Percentiles rank a stretch among this genome's conserved stretches.
Conservation (phyloP, 2,888 invertebrate genomes). For the Erpobdella octoculata region DNA sequence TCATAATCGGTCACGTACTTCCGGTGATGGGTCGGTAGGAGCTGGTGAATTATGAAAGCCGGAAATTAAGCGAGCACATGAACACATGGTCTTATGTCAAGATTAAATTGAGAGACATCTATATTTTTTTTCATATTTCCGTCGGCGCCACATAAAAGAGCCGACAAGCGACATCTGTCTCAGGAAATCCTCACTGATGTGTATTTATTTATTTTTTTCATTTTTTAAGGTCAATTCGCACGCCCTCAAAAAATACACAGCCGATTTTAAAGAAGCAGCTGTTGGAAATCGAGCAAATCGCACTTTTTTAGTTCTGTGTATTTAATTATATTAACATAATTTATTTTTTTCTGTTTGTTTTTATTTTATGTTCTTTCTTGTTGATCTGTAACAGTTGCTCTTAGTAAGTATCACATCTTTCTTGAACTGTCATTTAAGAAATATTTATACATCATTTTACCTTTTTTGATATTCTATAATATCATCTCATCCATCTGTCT, state of each 20-base stretch:
- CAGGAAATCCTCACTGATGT: no score
- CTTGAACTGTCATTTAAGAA: neutral
- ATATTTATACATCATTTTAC: neutral
- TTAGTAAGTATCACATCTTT: neutral
- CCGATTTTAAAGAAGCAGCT: no score
- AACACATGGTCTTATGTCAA: no score
- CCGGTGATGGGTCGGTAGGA: conserved; percentile 2
- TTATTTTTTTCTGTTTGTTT: neutral
- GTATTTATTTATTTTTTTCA: no score
- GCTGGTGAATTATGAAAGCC: neutral
- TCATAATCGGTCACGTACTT: conserved; percentile 19
- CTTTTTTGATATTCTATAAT: neutral
- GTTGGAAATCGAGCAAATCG: no score
- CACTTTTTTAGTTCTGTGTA: no score
- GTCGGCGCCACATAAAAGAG: no score
- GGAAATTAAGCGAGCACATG: neutral
- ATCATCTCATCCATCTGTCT: neutral
- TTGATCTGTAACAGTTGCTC: no score
- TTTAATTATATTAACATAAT: neutral
- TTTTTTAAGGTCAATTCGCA: neutral
- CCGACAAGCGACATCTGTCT: no score
- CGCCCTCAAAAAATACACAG: no score
- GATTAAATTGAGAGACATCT: no score
- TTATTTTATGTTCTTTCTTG: neutral
- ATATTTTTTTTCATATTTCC: no score